Percentiles rank a stretch among this genome's conserved stretches.
These are phyloP conservation scores for Hyla sarda DNA, from an alignment of 2,113 vertebrate species.

Conservation along the genomic window DNA sequence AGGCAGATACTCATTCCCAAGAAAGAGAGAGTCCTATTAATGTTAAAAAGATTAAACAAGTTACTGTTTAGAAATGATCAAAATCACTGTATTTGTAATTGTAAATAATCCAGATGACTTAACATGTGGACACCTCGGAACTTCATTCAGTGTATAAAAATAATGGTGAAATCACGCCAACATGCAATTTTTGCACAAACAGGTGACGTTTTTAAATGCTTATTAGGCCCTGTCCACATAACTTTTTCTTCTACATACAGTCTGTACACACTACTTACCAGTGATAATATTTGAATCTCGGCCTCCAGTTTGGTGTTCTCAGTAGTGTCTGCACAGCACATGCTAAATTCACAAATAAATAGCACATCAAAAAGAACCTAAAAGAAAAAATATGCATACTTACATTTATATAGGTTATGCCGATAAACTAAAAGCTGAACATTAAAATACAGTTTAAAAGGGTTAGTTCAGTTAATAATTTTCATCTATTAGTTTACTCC, in stretches of 20 bases:
- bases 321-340: slow-evolving; percentile 96
- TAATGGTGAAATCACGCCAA: no score
- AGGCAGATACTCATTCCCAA: slow-evolving; percentile 97
- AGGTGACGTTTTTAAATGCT: no score
- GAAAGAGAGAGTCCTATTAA: slow-evolving; percentile 89
- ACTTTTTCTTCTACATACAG: background rate
- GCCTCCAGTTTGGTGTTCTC: slow-evolving; percentile 95
- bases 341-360: slow-evolving; percentile 96
- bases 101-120: no score
- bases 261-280: slow-evolving; percentile 78
- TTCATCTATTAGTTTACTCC: no score
- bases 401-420: background rate
- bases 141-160: no score
- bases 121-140: no score
- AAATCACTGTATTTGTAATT: background rate
- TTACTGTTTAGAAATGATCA: background rate
- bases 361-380: slow-evolving; percentile 99
- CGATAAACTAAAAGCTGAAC: background rate
- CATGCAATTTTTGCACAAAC: no score
- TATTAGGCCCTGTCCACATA: no score
- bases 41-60: background rate
- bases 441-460: no score
- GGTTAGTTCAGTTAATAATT: no score
- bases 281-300: slow-evolving; percentile 95
- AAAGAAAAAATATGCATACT: slow-evolving; percentile 42